Conservation (phyloP, 1,140 invertebrate species). For the Zaprionus africanus region DNA sequence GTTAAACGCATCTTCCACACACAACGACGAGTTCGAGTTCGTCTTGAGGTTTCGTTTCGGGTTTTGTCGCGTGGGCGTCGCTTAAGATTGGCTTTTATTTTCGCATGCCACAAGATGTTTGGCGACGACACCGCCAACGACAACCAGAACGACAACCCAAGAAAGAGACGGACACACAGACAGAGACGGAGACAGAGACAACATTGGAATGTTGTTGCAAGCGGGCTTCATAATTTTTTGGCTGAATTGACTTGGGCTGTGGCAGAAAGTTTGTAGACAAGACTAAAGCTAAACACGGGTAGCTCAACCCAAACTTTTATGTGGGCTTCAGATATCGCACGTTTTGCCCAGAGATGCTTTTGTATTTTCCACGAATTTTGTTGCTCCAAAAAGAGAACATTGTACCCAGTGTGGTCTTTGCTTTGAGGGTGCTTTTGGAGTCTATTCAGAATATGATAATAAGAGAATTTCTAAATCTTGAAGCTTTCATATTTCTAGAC, state of each 20-base stretch:
- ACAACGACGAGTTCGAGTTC: constrained; percentile 9
- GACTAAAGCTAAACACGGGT: constrained; percentile 14
- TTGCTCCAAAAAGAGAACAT: background rate
- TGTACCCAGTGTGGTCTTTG: background rate
- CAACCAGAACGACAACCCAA: constrained; percentile 8
- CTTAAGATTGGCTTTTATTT: constrained; percentile 63
- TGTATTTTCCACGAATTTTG: constrained; percentile 1
- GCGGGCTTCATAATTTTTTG: constrained; percentile 61
- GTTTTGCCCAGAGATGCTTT: constrained; percentile 1
- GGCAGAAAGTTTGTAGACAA: constrained; percentile 22
- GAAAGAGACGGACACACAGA: background rate
- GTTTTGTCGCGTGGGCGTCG: constrained; percentile 69
- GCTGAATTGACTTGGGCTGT: constrained; percentile 52
- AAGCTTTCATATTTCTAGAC: background rate
- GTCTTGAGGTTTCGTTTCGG: constrained; percentile 18
- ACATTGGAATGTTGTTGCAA: constrained; percentile 60
- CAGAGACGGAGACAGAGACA: constrained; percentile 24
- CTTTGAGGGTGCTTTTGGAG: background rate
- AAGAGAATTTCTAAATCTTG: background rate
- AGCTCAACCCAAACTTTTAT: constrained; percentile 31
- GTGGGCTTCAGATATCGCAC: constrained; percentile 25
- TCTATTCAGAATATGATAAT: background rate
- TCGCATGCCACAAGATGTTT: constrained; percentile 43
- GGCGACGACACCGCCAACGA: constrained; percentile 29
- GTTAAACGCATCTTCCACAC: constrained; percentile 69